Percentiles rank a stretch among this genome's conserved stretches.
These are phyloP conservation scores for Acromyrmex echinatior DNA, from an alignment of 1,140 invertebrate species.

Conservation along the genomic window DNA sequence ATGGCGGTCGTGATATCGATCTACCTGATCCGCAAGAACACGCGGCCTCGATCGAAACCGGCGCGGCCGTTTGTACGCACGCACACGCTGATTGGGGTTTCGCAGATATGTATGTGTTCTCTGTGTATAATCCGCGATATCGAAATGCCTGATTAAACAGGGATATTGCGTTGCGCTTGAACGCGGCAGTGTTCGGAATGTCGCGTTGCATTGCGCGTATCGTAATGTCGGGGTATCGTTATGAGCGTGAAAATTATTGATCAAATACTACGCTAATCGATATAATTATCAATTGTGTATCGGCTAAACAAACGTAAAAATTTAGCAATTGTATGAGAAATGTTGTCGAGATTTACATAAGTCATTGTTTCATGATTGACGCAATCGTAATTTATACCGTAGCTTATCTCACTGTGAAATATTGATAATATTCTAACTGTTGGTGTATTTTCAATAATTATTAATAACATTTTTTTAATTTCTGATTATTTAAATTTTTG, in stretches of 20 bases:
- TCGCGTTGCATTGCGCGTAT: slow-evolving; percentile 24
- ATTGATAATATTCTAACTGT: neutral
- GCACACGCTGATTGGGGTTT: slow-evolving; percentile 14
- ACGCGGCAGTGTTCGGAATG: slow-evolving; percentile 9
- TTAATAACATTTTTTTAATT: neutral
- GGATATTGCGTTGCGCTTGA: slow-evolving; percentile 42
- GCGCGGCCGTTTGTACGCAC: neutral
- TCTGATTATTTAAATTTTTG: neutral
- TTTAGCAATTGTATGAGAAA: neutral
- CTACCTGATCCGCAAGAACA: slow-evolving; percentile 18
- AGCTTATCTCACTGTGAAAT: neutral
- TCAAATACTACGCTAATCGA: neutral
- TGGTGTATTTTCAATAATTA: neutral
- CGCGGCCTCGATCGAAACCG: slow-evolving; percentile 15
- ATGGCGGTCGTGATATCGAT: slow-evolving; percentile 23
- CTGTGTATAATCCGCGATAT: slow-evolving; percentile 27
- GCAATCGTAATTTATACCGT: slow-evolving; percentile 23
- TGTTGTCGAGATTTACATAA: neutral
- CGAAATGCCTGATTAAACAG: slow-evolving; percentile 56
- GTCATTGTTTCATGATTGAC: slow-evolving; percentile 15
- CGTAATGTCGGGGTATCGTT: neutral
- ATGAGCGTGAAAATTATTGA: slow-evolving; percentile 37
- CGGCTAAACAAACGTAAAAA: slow-evolving; percentile 27
- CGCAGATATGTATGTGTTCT: neutral
- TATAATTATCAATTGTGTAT: slow-evolving; percentile 44